phyloP scores from a whole-genome alignment of 2,888 invertebrate genomes.

The Seira sanloemensis region DNA sequence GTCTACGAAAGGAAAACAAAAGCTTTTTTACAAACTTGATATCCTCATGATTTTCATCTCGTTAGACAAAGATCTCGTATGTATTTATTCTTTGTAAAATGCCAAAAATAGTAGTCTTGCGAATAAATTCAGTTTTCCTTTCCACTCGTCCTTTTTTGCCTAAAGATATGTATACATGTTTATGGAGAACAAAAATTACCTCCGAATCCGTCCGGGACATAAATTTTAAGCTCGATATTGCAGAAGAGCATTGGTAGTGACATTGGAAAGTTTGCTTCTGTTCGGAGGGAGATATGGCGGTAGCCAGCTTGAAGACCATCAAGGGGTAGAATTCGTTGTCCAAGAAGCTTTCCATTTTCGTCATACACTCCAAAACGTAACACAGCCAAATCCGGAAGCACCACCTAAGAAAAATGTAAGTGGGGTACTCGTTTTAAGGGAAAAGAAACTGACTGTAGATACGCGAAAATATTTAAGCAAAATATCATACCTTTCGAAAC shows the following conservation, averaged over 20 bases:
- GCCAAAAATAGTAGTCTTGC: too few relatives aligned
- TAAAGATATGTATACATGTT: too few relatives aligned
- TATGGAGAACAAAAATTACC: slow-evolving; percentile 82
- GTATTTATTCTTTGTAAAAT: too few relatives aligned
- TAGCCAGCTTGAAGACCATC: slow-evolving; percentile 99
- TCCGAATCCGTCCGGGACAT: slow-evolving; percentile 99
- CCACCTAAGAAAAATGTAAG: slow-evolving; percentile 81
- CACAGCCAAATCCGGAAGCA: slow-evolving; percentile 97
- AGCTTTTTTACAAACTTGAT: too few relatives aligned
- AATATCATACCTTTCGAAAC: slow-evolving; percentile 87
- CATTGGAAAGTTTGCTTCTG: slow-evolving; percentile 99
- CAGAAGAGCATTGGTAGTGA: slow-evolving; percentile 99
- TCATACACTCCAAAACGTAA: slow-evolving; percentile 98
- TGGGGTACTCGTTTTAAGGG: slow-evolving; percentile 24
- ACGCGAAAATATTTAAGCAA: neutral
- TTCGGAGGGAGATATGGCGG: slow-evolving; percentile 96
- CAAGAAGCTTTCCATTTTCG: slow-evolving; percentile 96
- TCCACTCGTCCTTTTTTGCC: too few relatives aligned
- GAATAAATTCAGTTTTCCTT: too few relatives aligned
- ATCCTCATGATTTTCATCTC: too few relatives aligned
- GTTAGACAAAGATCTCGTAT: too few relatives aligned
- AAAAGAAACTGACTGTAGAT: slow-evolving; percentile 3
- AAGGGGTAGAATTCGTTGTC: slow-evolving; percentile 96
- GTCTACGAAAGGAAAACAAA: slow-evolving; percentile 80
- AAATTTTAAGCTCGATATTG: slow-evolving; percentile 98